Percentiles rank a stretch among this genome's conserved stretches.
These are phyloP conservation scores for Bombus sibiricus DNA, from an alignment of 1,140 invertebrate species.

Conservation along the genomic window DNA sequence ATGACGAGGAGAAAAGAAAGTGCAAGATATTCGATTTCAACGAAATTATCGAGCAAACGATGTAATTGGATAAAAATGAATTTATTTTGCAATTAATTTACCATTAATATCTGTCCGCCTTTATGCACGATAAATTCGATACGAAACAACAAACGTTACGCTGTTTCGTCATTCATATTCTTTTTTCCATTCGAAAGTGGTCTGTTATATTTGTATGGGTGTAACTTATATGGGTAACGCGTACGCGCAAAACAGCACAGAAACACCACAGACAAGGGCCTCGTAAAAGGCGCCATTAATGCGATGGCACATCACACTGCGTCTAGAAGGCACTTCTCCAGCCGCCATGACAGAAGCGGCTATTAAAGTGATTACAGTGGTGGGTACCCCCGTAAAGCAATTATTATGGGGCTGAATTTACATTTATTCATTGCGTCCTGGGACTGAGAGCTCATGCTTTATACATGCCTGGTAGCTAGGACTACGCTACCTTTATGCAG, in stretches of 20 bases:
- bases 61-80: no score
- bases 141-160: background rate
- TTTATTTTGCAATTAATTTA: background rate
- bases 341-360: conserved; percentile 68
- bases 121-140: background rate
- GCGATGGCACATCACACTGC: conserved; percentile 40
- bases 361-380: conserved; percentile 77
- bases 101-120: background rate
- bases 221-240: background rate
- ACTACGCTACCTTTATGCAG: conserved; percentile 70
- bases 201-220: no score
- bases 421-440: conserved; percentile 76
- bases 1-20: background rate
- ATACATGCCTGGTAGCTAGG: conserved; percentile 74
- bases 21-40: no score
- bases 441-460: conserved; percentile 69
- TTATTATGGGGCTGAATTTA: conserved; percentile 76
- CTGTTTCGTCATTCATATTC: background rate
- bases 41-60: background rate
- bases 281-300: conserved; percentile 66
- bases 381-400: conserved; percentile 74
- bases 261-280: background rate
- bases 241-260: background rate
- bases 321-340: conserved; percentile 41
- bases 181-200: background rate